Conservation (phyloP, 2,113 vertebrate species). For the Meleagris gallopavo region DNA sequence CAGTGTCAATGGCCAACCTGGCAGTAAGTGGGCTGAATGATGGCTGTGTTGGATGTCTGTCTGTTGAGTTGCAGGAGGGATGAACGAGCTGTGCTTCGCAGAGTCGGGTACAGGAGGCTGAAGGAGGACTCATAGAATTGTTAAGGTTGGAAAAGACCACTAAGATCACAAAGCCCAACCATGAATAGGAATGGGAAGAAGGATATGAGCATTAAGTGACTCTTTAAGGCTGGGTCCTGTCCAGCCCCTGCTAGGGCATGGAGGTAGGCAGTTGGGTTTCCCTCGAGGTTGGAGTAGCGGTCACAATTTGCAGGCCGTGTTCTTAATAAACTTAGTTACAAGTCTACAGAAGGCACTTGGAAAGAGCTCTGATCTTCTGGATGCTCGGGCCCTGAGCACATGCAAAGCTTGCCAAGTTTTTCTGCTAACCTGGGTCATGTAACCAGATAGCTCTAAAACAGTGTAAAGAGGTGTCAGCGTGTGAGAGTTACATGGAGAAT, state of each 20-base stretch:
- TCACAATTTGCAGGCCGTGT: not conserved
- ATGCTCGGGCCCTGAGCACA: accelerated
- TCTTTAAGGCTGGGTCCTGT: not conserved
- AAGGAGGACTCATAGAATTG: not conserved
- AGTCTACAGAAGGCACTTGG: accelerated
- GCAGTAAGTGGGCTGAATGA: conserved; percentile 31
- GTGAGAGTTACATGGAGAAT: not conserved
- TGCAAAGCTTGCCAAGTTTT: not conserved
- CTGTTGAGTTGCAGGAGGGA: accelerated
- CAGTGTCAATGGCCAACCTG: conserved; percentile 16
- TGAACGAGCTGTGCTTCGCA: accelerated
- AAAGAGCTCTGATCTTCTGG: not conserved
- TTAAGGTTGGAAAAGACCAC: too few species aligned
- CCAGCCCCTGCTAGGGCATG: accelerated
- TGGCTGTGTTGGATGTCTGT: not conserved
- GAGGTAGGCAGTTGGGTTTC: not conserved
- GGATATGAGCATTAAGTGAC: accelerated
- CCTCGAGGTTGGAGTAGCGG: not conserved
- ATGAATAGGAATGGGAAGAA: not conserved
- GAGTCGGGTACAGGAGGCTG: not conserved
- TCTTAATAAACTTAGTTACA: not conserved
- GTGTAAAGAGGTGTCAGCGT: not conserved
- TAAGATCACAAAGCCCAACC: too few species aligned
- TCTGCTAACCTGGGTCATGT: not conserved
- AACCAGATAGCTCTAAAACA: not conserved